Evolutionary conservation across 2,888 invertebrate genomes (phyloP), one percentile per base, ranked within the genome.

Genomic region (Pristionchus fissidentatus): DNA sequence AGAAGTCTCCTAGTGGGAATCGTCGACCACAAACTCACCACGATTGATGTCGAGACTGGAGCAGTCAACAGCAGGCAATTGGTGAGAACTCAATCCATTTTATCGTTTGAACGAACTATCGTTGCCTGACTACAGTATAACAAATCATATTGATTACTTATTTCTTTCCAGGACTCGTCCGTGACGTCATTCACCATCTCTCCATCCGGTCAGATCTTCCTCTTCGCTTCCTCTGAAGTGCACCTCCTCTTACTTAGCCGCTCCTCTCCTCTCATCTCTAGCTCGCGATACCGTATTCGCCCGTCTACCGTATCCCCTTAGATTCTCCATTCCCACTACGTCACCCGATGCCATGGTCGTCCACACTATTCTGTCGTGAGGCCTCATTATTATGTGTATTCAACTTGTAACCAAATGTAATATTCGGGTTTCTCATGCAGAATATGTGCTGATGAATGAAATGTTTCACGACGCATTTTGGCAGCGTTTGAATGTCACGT

Each of bases 231-330:
- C 43, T 73, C 73, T 29, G 43, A 43, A 43, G 26, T 46, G 15
- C 46, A 43, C 73, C 38, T 46, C 29, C n/a, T 73, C 73, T 4
- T 35, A 46, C 38, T 43, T 73, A 41, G 26, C 73, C 26, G 73
- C 73, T 10, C 73, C 73, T 46, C 46, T 46, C 13, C 73, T 73
- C 43, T 73, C 73, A 1, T 46, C 73, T 15, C 46, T 73, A 8
- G 73, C 73, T 3, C 22, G 73, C 26, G 46, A 46, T 43, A 29
- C 73, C 15, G 73, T 73, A 26, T 43, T 73, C 46, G 43, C 3
- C 26, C 1, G 29, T 15, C 29, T 73, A 46, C 73, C n/a, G 46
- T 46, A 46, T 13, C 26, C 73, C 73, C 13, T 46, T 15, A 41
- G 73, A 5, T 26, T 29, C 5, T 43, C 41, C 0, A 46, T 73